phyloP scores from a whole-genome alignment of 2,888 invertebrate genomes.

The Phortica magna region DNA sequence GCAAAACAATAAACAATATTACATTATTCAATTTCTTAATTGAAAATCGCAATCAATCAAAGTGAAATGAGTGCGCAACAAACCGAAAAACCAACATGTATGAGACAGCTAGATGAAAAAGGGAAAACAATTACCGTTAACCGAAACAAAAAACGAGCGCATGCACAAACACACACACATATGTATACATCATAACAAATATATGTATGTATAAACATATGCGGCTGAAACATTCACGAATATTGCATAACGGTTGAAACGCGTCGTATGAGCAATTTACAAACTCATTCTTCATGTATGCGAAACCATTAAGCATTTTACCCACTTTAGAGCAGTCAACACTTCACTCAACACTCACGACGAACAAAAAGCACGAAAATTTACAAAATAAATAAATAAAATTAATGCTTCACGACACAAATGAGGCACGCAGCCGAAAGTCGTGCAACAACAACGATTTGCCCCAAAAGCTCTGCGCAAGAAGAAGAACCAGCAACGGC shows the following conservation, averaged over 20 bases:
- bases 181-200: background rate
- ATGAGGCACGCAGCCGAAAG: slow-evolving; percentile 27
- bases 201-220: background rate
- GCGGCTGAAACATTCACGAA: background rate
- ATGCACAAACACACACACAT: slow-evolving; percentile 3
- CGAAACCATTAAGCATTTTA: slow-evolving; percentile 28
- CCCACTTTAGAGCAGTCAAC: slow-evolving; percentile 22
- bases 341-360: slow-evolving; percentile 1
- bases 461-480: too few species aligned
- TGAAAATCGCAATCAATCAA: slow-evolving; percentile 59
- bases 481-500: too few species aligned
- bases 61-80: slow-evolving; percentile 40
- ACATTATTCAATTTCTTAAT: slow-evolving; percentile 52
- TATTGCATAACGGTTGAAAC: background rate
- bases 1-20: background rate
- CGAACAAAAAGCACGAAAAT: slow-evolving; percentile 11
- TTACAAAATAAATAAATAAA: slow-evolving; percentile 34
- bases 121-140: slow-evolving; percentile 18
- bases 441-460: background rate
- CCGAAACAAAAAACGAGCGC: background rate
- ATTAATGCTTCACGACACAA: slow-evolving; percentile 31
- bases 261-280: slow-evolving; percentile 19
- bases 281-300: slow-evolving; percentile 24
- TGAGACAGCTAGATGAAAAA: slow-evolving; percentile 1
- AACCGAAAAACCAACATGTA: slow-evolving; percentile 26